These are phyloP conservation scores for Aporrectodea caliginosa DNA, from an alignment of 1,140 invertebrate genomes.

Conservation along the genomic window DNA sequence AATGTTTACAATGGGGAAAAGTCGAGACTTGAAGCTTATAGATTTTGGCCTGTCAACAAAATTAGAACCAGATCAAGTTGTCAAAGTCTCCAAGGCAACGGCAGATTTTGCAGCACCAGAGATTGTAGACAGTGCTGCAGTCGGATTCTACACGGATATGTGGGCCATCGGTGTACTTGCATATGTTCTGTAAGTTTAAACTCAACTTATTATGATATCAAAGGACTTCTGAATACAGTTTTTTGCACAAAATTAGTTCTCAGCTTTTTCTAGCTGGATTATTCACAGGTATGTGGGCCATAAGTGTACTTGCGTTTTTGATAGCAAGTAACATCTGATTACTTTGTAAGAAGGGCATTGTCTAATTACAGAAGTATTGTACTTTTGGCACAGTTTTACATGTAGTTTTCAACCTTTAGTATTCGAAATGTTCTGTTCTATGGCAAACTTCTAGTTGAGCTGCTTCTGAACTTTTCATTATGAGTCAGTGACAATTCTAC, in stretches of 20 bases:
- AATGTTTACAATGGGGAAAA: constrained; percentile 94
- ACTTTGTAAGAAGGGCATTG: too few species aligned
- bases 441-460: too few species aligned
- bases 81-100: constrained; percentile 93
- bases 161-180: constrained; percentile 97
- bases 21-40: constrained; percentile 94
- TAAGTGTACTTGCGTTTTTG: too few species aligned
- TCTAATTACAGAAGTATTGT: too few species aligned
- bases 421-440: too few species aligned
- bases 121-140: constrained; percentile 94
- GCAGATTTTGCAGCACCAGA: constrained; percentile 99
- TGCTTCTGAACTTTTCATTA: too few species aligned
- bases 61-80: constrained; percentile 94
- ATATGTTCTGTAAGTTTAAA: constrained; percentile 83
- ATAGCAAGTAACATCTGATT: too few species aligned
- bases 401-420: too few species aligned
- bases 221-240: neutral
- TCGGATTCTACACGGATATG: constrained; percentile 99
- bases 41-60: constrained; percentile 98
- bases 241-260: neutral
- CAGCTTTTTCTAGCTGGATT: neutral
- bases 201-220: neutral
- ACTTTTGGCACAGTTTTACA: too few species aligned
- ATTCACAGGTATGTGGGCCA: neutral
- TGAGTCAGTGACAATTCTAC: too few species aligned